Evolutionary conservation across 2,888 invertebrate genomes (phyloP).

Genomic region (Trilocha varians): DNA sequence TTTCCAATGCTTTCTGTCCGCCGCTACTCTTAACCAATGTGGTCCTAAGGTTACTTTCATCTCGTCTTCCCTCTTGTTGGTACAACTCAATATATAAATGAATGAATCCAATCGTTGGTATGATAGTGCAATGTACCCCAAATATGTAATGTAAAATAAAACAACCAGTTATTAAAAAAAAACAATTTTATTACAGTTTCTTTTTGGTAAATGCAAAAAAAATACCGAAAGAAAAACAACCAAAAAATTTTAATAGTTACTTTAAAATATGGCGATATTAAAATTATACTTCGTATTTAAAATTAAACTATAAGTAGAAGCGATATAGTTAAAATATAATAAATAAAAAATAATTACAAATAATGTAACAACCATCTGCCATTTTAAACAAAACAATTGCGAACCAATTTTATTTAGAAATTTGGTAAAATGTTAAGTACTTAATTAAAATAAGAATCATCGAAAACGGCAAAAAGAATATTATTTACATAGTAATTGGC

Average conservation of each 20-base stretch:
- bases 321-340: slow-evolving; percentile 39
- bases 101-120: too few species aligned
- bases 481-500: slow-evolving; percentile 66
- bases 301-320: slow-evolving; percentile 53
- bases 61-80: too few species aligned
- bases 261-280: slow-evolving; percentile 49
- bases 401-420: neutral
- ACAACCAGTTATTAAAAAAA: slow-evolving; percentile 36
- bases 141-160: slow-evolving; percentile 18
- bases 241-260: slow-evolving; percentile 45
- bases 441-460: slow-evolving; percentile 1
- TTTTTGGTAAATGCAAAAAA: slow-evolving; percentile 68
- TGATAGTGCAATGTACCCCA: too few species aligned
- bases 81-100: too few species aligned
- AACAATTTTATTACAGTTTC: slow-evolving; percentile 49
- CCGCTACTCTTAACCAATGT: too few species aligned
- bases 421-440: neutral
- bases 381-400: slow-evolving; percentile 43
- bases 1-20: too few species aligned
- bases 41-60: too few species aligned
- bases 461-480: neutral
- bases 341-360: slow-evolving; percentile 40
- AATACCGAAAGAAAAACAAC: slow-evolving; percentile 54
- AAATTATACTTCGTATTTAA: slow-evolving; percentile 34
- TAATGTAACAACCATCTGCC: slow-evolving; percentile 31